Evolutionary conservation across 1,140 invertebrate genomes (phyloP).

Genomic region (Nomia melanderi): DNA sequence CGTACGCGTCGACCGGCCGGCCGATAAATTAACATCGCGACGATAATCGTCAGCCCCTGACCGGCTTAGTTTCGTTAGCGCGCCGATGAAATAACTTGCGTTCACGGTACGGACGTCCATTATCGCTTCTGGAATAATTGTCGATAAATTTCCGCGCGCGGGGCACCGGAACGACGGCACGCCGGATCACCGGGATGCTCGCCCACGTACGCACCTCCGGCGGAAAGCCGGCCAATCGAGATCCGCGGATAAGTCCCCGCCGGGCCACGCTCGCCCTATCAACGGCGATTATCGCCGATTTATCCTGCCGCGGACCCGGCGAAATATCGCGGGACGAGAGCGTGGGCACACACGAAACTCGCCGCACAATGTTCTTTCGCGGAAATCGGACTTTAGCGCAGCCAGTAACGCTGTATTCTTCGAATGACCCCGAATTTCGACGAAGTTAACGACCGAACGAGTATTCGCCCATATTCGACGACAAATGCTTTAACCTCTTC

Average conservation of each 20-base stretch:
- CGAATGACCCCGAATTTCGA: too few relatives aligned
- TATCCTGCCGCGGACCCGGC: slow-evolving; percentile 14
- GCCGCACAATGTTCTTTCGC: slow-evolving; percentile 4
- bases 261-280: slow-evolving; percentile 27
- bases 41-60: slow-evolving; percentile 47
- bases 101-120: slow-evolving; percentile 6
- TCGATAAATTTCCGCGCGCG: slow-evolving; percentile 40
- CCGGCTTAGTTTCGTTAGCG: slow-evolving; percentile 45
- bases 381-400: too few relatives aligned
- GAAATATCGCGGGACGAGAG: too few relatives aligned
- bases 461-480: too few relatives aligned
- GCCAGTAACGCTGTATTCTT: too few relatives aligned
- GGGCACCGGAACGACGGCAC: too few relatives aligned
- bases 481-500: too few relatives aligned
- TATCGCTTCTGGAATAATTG: slow-evolving; percentile 45
- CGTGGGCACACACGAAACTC: slow-evolving; percentile 19
- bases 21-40: slow-evolving; percentile 45
- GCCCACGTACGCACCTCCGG: not conserved
- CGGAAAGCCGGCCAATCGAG: slow-evolving; percentile 24
- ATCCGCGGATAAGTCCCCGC: slow-evolving; percentile 18
- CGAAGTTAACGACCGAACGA: too few relatives aligned
- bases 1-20: not conserved
- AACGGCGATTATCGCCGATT: slow-evolving; percentile 37
- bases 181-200: not conserved
- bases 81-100: slow-evolving; percentile 9